Base-by-base conservation (phyloP, 2,888 invertebrate species). In the Drosophila lacicola region DNA sequence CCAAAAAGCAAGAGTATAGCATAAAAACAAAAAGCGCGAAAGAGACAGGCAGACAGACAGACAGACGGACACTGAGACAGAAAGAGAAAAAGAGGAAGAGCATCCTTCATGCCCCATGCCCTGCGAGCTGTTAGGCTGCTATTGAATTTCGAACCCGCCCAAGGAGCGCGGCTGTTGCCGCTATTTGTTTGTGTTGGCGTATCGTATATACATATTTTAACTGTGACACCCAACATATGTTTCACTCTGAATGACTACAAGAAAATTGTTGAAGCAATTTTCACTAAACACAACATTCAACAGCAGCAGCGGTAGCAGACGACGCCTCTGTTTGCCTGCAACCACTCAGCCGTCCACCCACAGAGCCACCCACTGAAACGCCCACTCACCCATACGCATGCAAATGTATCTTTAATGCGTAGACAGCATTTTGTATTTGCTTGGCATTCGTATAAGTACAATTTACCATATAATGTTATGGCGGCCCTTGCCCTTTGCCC, bases 171-270 rank as follows among this genome's bases (percentile, higher is more conserved):
- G 34, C 46, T 56, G 56, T 44, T 55, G 36, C 36, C 29, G 41
- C 51, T 53, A 36, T 63, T 54, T 50, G 50, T 14, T 11, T 66
- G 46, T 61, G 41, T 14, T 29, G 36, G 34, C 21, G 44, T 45
- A 56, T 54, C 57, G 70, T 63, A 60, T 74, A 73, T 74, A 77
- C 64, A 44, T 66, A 47, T 88, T 88, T 84, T 75, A 74, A 66
- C 70, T 74, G 77, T 85, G 88, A 79, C 83, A 82, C 82, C 69
- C 80, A 82, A 82, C 83, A 88, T 88, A 88, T 84, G 88, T 88
- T 84, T 79, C 77, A 72, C 71, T 82, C 73, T 85, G 70, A 84
- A 84, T 85, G 88, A 78, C 71, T 85, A 70, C 83, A 70, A 69
- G 75, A 74, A 80, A 85, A 84, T 85, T 78, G 76, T 63, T 64